These are phyloP conservation scores for Cantharis rufa DNA, from an alignment of 2,888 invertebrate genomes.

Conservation along the genomic window DNA sequence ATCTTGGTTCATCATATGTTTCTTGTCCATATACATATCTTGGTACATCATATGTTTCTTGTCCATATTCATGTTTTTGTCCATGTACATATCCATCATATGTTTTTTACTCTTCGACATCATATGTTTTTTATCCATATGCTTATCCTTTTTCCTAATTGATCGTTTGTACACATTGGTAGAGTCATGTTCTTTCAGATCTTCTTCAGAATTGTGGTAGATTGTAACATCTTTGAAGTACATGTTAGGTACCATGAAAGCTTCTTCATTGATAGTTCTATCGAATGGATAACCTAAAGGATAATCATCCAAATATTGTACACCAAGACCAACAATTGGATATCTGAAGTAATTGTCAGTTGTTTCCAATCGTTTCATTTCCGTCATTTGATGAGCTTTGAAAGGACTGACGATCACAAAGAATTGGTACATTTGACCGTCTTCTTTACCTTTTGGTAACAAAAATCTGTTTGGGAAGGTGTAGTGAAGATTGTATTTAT, in stretches of 20 bases:
- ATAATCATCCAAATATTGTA: slow-evolving; percentile 58
- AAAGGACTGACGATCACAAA: slow-evolving; percentile 57
- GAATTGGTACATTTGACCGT: slow-evolving; percentile 65
- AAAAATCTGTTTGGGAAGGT: slow-evolving; percentile 72
- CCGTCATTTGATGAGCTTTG: slow-evolving; percentile 35
- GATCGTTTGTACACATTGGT: not conserved
- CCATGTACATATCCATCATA: not conserved
- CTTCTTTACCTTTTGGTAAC: slow-evolving; percentile 69
- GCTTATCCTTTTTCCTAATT: not conserved
- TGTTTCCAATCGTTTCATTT: slow-evolving; percentile 29
- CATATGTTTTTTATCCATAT: not conserved
- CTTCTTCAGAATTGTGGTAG: slow-evolving; percentile 58
- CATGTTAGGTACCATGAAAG: slow-evolving; percentile 70
- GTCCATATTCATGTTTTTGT: not conserved
- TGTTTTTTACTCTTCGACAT: not conserved
- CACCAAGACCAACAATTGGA: slow-evolving; percentile 38
- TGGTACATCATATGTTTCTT: not conserved
- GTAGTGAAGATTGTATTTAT: slow-evolving; percentile 63
- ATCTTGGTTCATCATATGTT: not conserved
- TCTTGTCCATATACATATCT: not conserved
- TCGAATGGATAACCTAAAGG: slow-evolving; percentile 78
- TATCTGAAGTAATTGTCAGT: slow-evolving; percentile 27
- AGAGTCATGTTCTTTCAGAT: not conserved
- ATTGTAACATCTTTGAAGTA: slow-evolving; percentile 67
- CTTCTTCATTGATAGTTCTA: slow-evolving; percentile 62